Base-by-base conservation (phyloP, 2,888 invertebrate species). In the Marronus borbonicus region DNA sequence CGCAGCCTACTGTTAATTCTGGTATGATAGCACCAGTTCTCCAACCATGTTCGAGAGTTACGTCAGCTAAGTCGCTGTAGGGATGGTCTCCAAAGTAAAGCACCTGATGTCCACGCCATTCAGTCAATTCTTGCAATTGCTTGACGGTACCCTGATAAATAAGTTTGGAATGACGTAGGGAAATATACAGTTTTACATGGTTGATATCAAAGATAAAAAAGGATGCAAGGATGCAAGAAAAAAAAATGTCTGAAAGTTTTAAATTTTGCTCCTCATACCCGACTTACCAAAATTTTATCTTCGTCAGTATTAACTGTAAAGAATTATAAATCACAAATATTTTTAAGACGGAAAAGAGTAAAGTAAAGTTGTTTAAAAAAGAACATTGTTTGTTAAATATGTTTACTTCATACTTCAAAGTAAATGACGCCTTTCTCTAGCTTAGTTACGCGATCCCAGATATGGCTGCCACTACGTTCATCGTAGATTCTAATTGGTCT, bases 61-160 rank as follows among this genome's bases (percentile, higher is more conserved):
- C 97, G 90, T 98, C 98, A 8, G 98, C 98, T 78, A 99, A 91
- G 90, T 99, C 99, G 85, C 94, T 97, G 90, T 98, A 98, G 0
- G 98, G 98, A 90, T 99, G 99, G 90, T 99, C 99, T 0, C 99
- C 98, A 89, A 98, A 98, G 89, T 99, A 99, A 28, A 99, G 89
- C 60, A 98, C 98, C 84, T 96, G 95, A 85, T 96, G 95, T 0
- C 97, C 97, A 77, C 92, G 90, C 98, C 98, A 98, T 0, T 96
- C 97, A 0, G 98, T 98, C 87, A 98, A 91, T 79, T 96, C 94
- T 88, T 97, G 96, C 49, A 99, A 90, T 86, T 97, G 96, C 84
- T 94, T 94, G 24, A 98, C 95, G 55, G 98, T 98, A 0, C 98
- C 98, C 96, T 97, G 86, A 36, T 39, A 55, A 72, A 72, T 58